A percentile compares a stretch with the other conserved stretches of the same genome.
These are phyloP conservation scores for Rhipidura dahli DNA, from an alignment of 2,113 vertebrate genomes.

Conservation along the genomic window DNA sequence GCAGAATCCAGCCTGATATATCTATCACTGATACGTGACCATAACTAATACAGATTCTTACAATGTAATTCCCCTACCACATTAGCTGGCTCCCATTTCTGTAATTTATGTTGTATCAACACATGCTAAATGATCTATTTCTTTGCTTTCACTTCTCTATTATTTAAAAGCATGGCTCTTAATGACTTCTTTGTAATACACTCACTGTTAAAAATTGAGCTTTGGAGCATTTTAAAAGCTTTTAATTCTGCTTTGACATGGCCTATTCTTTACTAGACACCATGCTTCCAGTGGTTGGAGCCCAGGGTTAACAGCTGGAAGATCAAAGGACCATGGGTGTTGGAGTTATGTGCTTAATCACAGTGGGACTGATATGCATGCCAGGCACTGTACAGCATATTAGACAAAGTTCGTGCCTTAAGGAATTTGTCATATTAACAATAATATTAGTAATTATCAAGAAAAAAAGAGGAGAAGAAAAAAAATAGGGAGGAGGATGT, in stretches of 20 bases:
- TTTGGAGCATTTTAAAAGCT: not conserved
- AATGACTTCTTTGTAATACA: constrained; percentile 6
- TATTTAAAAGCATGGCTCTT: not conserved
- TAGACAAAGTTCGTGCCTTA: not conserved
- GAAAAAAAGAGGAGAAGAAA: not conserved
- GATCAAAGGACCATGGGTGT: not conserved
- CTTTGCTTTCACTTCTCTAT: not conserved
- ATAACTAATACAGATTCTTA: not conserved
- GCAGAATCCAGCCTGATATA: not conserved
- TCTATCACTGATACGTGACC: not conserved
- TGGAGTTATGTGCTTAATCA: not conserved
- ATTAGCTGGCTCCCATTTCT: not conserved
- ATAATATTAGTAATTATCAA: not conserved
- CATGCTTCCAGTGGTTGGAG: not conserved
- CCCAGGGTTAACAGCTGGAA: not conserved
- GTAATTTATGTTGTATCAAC: constrained; percentile 23
- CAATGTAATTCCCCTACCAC: not conserved
- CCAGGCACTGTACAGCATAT: not conserved
- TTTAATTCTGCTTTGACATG: constrained; percentile 9
- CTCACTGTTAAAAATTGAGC: not conserved
- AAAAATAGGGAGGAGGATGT: not conserved
- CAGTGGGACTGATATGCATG: not conserved
- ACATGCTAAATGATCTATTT: not conserved
- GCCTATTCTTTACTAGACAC: not conserved
- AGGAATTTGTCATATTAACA: not conserved